Evolutionary conservation across 2,113 vertebrate species (phyloP).

Genomic region (Phylloscopus trochiloides): DNA sequence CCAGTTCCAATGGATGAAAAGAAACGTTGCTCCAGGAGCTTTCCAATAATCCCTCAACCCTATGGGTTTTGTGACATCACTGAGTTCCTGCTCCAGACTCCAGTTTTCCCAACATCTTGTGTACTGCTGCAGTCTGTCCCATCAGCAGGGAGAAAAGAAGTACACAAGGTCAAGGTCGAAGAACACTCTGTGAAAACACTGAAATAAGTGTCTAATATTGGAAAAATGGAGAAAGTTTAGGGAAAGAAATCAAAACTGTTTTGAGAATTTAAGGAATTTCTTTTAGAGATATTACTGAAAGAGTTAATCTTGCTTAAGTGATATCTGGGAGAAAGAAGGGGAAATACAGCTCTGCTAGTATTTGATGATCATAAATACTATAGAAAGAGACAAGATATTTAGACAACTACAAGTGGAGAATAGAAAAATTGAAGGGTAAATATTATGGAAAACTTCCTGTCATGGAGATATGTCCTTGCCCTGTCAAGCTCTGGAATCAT

Average conservation of each 20-base stretch:
- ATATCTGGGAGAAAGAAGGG: not conserved
- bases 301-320: not conserved
- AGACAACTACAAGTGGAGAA: not conserved
- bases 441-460: conserved; percentile 1
- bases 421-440: not conserved
- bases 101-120: not conserved
- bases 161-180: not conserved
- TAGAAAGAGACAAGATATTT: not conserved
- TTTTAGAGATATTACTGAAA: not conserved
- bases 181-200: not conserved
- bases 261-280: not conserved
- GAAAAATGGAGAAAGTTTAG: not conserved
- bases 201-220: not conserved
- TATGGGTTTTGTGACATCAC: not conserved
- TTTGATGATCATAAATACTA: not conserved
- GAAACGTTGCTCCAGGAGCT: not conserved
- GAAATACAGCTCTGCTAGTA: not conserved
- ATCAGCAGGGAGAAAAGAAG: not conserved
- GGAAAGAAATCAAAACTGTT: not conserved
- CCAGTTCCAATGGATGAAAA: not conserved
- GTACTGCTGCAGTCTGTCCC: not conserved
- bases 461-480: not conserved
- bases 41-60: not conserved
- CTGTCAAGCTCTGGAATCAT: conserved; percentile 27
- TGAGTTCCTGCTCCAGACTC: not conserved